A percentile compares a stretch with the other conserved stretches of the same genome.
Evolutionary conservation across 2,797 vertebrate genomes (phyloP).

Genomic region (Zonotrichia albicollis): DNA sequence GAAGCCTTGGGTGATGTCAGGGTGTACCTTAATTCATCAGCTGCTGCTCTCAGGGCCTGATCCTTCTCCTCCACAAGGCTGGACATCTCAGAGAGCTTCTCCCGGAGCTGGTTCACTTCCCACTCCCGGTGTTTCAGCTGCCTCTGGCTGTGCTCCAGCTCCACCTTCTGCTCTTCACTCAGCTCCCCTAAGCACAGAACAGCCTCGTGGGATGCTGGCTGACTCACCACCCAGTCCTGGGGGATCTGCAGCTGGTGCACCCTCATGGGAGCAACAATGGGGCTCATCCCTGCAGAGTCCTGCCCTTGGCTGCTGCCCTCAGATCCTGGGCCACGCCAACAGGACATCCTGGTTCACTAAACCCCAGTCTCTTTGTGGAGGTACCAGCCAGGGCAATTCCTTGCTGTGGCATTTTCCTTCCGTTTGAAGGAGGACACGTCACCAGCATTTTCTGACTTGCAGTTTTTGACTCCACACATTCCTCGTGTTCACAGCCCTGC

Average conservation of each 20-base stretch:
- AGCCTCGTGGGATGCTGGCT: neutral
- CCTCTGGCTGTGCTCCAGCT: slow-evolving; percentile 73
- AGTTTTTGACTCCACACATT: neutral
- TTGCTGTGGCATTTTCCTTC: neutral
- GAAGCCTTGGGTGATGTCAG: neutral
- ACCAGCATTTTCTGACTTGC: neutral
- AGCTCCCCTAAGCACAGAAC: slow-evolving; percentile 73
- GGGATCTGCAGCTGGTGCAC: neutral
- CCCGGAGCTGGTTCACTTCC: slow-evolving; percentile 70
- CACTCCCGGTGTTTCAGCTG: slow-evolving; percentile 63
- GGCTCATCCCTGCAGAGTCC: neutral
- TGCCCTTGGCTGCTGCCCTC: neutral
- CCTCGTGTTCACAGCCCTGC: neutral
- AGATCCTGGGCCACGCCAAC: neutral
- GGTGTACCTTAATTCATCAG: slow-evolving; percentile 71
- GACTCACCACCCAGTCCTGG: neutral
- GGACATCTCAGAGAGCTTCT: slow-evolving; percentile 61
- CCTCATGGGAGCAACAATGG: accelerated
- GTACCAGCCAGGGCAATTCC: neutral
- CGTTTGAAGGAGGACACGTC: neutral
- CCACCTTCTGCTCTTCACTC: slow-evolving; percentile 78
- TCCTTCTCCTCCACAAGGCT: slow-evolving; percentile 74
- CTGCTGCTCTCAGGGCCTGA: slow-evolving; percentile 61
- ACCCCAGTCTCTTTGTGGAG: neutral
- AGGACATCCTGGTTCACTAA: neutral